Evolutionary conservation across 35 echinoderm and acorn worm species (phyloP), one percentile per base, ranked within the genome.

Genomic region (Nesometra sesokonis): DNA sequence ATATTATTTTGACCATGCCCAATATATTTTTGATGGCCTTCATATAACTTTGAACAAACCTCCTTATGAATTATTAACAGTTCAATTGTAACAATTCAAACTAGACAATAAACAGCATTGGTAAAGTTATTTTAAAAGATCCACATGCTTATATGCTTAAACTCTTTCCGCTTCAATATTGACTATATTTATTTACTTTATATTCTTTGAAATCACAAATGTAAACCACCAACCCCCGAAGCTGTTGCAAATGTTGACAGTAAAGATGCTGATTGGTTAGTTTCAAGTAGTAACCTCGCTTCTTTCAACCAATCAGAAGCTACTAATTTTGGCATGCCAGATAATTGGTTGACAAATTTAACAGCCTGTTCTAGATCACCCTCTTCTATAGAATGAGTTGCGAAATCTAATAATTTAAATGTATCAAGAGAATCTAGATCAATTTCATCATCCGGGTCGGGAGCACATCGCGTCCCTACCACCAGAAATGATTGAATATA

Each of bases 351-450:
- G 39, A 88, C 92, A 80, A 94, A 99, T 46, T 90, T 86, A 17
- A 99, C 52, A 11, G 96, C 96, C 78, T 99, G 96, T 34, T 99
- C 96, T 37, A 99, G 80, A 86, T 99, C 89, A n/a, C 93, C 90
- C 35, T 91, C 81, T 79, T 94, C 92, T 31, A 99, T 77, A 78
- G 94, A 85, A 35, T 90, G 94, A 35, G 84, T 87, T 27, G 96
- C 90, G 46, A 89, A 99, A 13, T 87, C 87, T 81, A 99, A 39
- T 29, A 99, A 83, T 78, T 88, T 94, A 89, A 91, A 90, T 5
- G 93, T 93, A 77, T 94, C 90, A 34, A 99, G 78, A 36, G 52
- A 84, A 11, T 46, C 46, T 0, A 78, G 79, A 46, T 92, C 90
- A 15, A 99, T 40, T 40, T 90, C 90, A 57, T 87, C 90, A 3